Base-by-base conservation (phyloP, 2,113 vertebrate species). In the Cettia cetti region DNA sequence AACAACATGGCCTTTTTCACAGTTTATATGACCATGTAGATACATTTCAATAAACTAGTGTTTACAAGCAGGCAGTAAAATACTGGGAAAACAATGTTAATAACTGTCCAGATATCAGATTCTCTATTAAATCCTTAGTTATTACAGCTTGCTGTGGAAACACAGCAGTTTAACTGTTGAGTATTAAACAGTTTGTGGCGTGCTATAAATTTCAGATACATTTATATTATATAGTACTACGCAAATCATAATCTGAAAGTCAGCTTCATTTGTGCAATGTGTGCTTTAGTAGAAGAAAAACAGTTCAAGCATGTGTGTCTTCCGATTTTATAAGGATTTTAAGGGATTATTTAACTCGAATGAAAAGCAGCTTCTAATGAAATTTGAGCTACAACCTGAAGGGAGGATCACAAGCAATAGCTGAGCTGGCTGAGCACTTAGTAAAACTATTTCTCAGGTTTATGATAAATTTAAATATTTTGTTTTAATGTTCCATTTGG, bases 171-270 rank as follows among this genome's bases (percentile, higher is more conserved):
- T 87, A 90, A 89, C 39, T 72, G 44, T 53, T 54, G 77, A 82
- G 63, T 95, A 86, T 96, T 96, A 97, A 92, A 85, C 47, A 95
- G 54, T 84, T 94, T 0, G 3, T 70, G 75, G 23, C 20, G 2
- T 30, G 50, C 66, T 93, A 57, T 97, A 97, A 97, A 98, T 97
- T 96, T 97, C 88, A 78, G 61, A 75, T 82, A 44, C 75, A 65
- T 95, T 87, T 82, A 64, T 69, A 61, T 86, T 94, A 65, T n/a
- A 89, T 21, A 82, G 56, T 56, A n/a, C 82, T 75, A 37, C 86
- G 66, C 64, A 97, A 97, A 96, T 97, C 88, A 90, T 91, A 77
- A 88, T 80, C 91, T 96, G 76, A 90, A 94, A 93, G 80, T 57
- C 87, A 94, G 65, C 53, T 92, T 95, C 85, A 91, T 93, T 94